Percentiles rank a stretch among this genome's conserved stretches.
Evolutionary conservation across 2,113 vertebrate species (phyloP).

Genomic region (Nesoenas mayeri): DNA sequence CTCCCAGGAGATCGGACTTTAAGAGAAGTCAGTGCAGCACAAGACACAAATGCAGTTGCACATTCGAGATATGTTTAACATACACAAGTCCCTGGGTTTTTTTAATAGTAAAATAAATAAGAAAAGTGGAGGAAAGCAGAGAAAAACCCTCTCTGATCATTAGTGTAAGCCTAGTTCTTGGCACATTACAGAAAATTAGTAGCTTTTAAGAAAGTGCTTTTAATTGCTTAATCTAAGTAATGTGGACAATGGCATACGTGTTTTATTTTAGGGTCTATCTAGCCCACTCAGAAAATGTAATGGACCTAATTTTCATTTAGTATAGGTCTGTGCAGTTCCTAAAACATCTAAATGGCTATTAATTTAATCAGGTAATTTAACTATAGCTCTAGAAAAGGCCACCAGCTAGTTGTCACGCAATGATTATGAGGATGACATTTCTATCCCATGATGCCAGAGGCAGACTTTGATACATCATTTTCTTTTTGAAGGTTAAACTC

Average conservation of each 20-base stretch:
- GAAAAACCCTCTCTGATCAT: constrained; percentile 45
- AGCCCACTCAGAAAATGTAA: constrained; percentile 82
- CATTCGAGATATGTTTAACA: neutral
- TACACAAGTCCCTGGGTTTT: neutral
- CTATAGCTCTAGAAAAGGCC: constrained; percentile 90
- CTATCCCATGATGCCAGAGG: constrained; percentile 95
- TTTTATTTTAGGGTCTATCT: constrained; percentile 86
- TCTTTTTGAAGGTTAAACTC: constrained; percentile 99
- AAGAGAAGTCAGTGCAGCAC: neutral
- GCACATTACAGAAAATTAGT: constrained; percentile 74
- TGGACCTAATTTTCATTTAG: constrained; percentile 88
- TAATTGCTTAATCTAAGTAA: constrained; percentile 84
- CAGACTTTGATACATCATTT: constrained; percentile 99
- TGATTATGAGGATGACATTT: constrained; percentile 99
- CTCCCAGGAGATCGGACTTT: neutral
- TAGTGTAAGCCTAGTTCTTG: constrained; percentile 64
- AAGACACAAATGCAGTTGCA: neutral
- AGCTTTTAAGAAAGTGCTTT: constrained; percentile 79
- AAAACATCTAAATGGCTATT: constrained; percentile 96
- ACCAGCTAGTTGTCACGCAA: constrained; percentile 93
- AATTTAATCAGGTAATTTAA: constrained; percentile 99
- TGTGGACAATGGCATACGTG: constrained; percentile 80
- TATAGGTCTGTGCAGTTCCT: constrained; percentile 88
- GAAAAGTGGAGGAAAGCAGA: neutral
- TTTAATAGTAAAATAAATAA: constrained; percentile 50